phyloP scores from a whole-genome alignment of 2,113 vertebrate genomes.

The Budorcas taxicolor region DNA sequence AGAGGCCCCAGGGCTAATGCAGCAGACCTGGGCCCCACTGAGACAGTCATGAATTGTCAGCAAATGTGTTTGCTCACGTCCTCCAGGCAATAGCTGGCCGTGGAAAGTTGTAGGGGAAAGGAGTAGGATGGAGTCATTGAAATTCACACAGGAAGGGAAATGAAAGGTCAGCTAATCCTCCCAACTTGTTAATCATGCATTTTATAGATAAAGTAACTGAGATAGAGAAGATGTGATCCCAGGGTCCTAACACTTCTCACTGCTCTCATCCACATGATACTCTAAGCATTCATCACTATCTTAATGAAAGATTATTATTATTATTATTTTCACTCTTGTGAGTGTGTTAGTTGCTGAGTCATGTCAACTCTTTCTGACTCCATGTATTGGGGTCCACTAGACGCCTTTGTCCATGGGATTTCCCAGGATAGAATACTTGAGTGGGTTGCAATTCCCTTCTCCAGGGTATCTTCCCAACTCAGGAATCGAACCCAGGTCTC shows the following conservation, averaged over 20 bases:
- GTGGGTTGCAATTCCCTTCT: background rate
- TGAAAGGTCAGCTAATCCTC: background rate
- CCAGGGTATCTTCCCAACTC: background rate
- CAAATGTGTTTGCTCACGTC: background rate
- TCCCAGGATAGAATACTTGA: background rate
- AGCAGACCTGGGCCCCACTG: background rate
- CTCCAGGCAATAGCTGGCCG: too few species aligned
- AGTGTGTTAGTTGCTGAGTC: background rate
- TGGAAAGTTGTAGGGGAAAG: background rate
- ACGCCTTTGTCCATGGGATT: background rate
- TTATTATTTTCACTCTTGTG: background rate
- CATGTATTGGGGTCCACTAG: accelerated
- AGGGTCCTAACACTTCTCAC: background rate
- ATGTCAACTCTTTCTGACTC: background rate
- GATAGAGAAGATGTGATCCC: background rate
- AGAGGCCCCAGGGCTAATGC: background rate
- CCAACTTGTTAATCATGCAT: background rate
- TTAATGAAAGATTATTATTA: background rate
- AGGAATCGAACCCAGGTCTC: background rate
- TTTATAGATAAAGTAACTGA: background rate
- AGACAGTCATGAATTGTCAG: background rate
- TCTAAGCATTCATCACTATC: background rate
- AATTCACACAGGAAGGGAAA: background rate
- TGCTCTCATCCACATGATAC: background rate
- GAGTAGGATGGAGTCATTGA: background rate